phyloP scores from a whole-genome alignment of 2,797 vertebrate species.

The Intellagama lesueurii region DNA sequence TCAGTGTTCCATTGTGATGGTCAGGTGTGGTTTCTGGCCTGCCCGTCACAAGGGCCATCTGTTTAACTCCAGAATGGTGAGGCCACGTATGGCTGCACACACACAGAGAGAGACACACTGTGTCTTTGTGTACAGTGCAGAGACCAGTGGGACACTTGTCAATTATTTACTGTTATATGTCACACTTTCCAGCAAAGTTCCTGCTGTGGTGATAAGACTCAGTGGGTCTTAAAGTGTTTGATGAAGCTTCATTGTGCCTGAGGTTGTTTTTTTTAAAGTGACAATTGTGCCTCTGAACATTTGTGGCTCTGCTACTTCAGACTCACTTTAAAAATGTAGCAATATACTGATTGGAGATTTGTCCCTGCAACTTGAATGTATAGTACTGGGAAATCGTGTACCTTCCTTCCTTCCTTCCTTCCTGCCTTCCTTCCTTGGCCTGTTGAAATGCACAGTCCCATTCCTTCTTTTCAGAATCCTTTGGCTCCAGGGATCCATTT shows the following conservation, averaged over 20 bases:
- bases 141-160: no score
- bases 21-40: no score
- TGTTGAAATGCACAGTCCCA: constrained; percentile 23
- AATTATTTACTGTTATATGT: no score
- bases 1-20: no score
- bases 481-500: constrained; percentile 47
- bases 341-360: constrained; percentile 21
- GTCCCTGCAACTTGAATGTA: constrained; percentile 19
- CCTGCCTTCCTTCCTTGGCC: not conserved
- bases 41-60: no score
- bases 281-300: not conserved
- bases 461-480: constrained; percentile 44
- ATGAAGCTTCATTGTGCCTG: not conserved
- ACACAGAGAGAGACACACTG: no score
- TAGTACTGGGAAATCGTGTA: not conserved
- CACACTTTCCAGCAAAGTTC: no score
- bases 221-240: no score
- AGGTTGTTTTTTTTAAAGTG: not conserved
- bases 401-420: not conserved
- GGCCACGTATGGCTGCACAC: no score
- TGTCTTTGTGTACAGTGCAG: no score
- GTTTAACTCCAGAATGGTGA: no score
- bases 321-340: not conserved
- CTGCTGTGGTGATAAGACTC: no score
- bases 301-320: not conserved